A percentile compares a stretch with the other conserved stretches of the same genome.
These are phyloP conservation scores for Scatophagus argus DNA, from an alignment of 2,113 vertebrate species.

Conservation along the genomic window DNA sequence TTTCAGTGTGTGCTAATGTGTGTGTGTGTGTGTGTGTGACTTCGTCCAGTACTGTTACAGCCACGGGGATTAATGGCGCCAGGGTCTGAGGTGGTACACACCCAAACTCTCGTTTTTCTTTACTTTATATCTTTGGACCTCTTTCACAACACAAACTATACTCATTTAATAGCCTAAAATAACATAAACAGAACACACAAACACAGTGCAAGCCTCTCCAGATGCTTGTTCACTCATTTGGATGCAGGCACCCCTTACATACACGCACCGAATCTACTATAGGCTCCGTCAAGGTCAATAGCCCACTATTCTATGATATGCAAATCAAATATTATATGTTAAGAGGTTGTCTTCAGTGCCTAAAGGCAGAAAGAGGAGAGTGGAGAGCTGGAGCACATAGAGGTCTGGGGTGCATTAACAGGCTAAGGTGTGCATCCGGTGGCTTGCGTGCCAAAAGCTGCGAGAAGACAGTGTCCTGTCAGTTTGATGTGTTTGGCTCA, in stretches of 20 bases:
- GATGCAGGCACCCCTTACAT: slow-evolving; percentile 5
- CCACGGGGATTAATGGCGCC: slow-evolving; percentile 26
- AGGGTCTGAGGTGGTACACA: slow-evolving; percentile 20
- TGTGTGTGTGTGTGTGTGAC: not conserved
- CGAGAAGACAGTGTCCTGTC: slow-evolving; percentile 42
- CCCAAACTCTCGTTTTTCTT: slow-evolving; percentile 10
- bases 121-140: slow-evolving; percentile 7
- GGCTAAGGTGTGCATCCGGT: slow-evolving; percentile 62
- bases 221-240: slow-evolving; percentile 4
- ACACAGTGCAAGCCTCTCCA: not conserved
- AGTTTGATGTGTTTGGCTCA: slow-evolving; percentile 46
- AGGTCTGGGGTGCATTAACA: slow-evolving; percentile 71
- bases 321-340: slow-evolving; percentile 23
- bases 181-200: slow-evolving; percentile 10
- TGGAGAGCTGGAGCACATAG: slow-evolving; percentile 21
- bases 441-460: slow-evolving; percentile 65
- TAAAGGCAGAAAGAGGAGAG: slow-evolving; percentile 32
- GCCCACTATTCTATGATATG: too few relatives aligned
- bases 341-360: slow-evolving; percentile 34
- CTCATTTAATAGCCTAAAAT: slow-evolving; percentile 28
- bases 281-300: too few relatives aligned
- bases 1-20: not conserved
- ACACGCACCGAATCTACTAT: not conserved
- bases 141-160: slow-evolving; percentile 1
- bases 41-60: slow-evolving; percentile 13